phyloP scores from a whole-genome alignment of 1,140 invertebrate species.

The Pararge aegeria region DNA sequence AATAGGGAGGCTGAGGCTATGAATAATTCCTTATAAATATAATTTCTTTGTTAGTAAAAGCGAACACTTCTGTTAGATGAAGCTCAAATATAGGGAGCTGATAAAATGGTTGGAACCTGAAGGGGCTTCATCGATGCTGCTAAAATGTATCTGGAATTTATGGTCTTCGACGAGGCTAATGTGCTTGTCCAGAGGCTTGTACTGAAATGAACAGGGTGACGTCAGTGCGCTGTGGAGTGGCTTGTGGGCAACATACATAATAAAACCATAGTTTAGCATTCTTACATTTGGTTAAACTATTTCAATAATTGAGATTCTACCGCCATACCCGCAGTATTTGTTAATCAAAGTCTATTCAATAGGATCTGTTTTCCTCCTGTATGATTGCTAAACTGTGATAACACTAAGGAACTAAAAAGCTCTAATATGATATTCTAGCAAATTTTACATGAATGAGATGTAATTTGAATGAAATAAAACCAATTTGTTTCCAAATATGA shows the following conservation, averaged over 20 bases:
- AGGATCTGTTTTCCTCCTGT: neutral
- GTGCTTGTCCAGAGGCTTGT: conserved; percentile 72
- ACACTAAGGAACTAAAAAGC: neutral
- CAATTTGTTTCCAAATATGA: neutral
- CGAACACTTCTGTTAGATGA: conserved; percentile 50
- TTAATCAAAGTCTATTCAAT: too few species aligned
- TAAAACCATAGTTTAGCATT: neutral
- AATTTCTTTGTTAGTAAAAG: conserved; percentile 57
- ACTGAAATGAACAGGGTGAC: conserved; percentile 70
- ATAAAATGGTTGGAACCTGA: conserved; percentile 64
- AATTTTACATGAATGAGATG: neutral
- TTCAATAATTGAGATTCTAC: too few species aligned
- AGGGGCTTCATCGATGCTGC: conserved; percentile 47
- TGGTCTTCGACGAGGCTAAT: conserved; percentile 65
- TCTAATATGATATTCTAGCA: neutral
- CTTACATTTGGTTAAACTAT: neutral
- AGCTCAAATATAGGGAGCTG: conserved; percentile 50
- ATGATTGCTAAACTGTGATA: neutral
- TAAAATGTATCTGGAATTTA: conserved; percentile 61
- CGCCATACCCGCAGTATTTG: too few species aligned
- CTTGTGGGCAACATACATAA: conserved; percentile 8
- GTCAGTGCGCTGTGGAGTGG: conserved; percentile 37
- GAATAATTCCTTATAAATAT: neutral
- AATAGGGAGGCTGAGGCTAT: neutral
- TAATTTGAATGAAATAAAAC: too few species aligned